Conservation (phyloP, 2,888 invertebrate genomes). For the Allophyes oxyacanthae region DNA sequence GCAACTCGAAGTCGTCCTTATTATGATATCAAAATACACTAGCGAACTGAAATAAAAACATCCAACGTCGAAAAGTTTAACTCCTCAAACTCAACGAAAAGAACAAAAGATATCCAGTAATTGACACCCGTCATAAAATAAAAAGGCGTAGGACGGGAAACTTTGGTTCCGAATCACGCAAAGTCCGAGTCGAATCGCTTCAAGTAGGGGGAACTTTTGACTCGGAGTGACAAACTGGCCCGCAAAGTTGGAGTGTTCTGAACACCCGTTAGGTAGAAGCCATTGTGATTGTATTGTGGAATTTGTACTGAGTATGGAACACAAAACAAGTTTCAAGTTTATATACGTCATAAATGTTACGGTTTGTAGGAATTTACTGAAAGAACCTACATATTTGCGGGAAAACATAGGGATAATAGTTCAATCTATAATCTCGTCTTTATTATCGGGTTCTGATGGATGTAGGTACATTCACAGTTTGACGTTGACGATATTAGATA, state of each 20-base stretch:
- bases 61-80: constrained; percentile 51
- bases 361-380: constrained; percentile 16
- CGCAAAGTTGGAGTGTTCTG: constrained; percentile 60
- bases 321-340: constrained; percentile 32
- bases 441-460: too few species aligned
- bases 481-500: too few species aligned
- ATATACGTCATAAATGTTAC: constrained; percentile 32
- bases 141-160: constrained; percentile 61
- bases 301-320: constrained; percentile 40
- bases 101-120: constrained; percentile 68
- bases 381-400: too few species aligned
- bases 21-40: constrained; percentile 55
- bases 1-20: constrained; percentile 41
- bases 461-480: too few species aligned
- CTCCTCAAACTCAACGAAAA: constrained; percentile 56
- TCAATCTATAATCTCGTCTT: too few species aligned
- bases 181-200: constrained; percentile 59
- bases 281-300: constrained; percentile 46
- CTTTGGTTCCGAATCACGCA: constrained; percentile 62
- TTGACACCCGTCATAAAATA: constrained; percentile 72
- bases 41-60: constrained; percentile 54
- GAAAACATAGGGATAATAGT: too few species aligned
- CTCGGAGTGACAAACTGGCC: constrained; percentile 70
- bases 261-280: constrained; percentile 57
- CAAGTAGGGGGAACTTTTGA: constrained; percentile 67